phyloP scores from a whole-genome alignment of 2,888 invertebrate genomes.

The Ligdia adustata region DNA sequence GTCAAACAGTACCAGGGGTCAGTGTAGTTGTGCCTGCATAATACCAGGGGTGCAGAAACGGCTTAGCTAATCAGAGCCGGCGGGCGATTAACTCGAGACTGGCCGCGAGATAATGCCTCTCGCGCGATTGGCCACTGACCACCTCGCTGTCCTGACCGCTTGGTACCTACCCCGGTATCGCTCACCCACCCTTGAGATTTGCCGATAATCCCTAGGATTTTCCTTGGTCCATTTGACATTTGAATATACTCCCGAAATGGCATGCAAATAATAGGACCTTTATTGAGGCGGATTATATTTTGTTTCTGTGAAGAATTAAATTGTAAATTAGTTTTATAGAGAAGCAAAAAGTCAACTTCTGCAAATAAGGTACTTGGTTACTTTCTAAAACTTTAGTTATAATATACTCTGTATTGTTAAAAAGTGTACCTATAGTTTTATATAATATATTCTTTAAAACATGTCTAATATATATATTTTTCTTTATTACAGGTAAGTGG shows the following conservation, averaged over 20 bases:
- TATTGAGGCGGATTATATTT: slow-evolving; percentile 26
- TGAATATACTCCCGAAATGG: slow-evolving; percentile 37
- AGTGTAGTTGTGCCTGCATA: slow-evolving; percentile 73
- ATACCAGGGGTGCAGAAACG: slow-evolving; percentile 72
- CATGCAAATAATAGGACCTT: slow-evolving; percentile 26
- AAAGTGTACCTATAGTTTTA: too few species aligned
- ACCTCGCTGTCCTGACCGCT: slow-evolving; percentile 63
- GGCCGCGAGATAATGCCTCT: slow-evolving; percentile 72
- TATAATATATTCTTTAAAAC: too few species aligned
- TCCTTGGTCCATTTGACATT: slow-evolving; percentile 52
- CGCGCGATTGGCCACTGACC: slow-evolving; percentile 81
- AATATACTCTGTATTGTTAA: too few species aligned
- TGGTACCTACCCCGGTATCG: slow-evolving; percentile 46
- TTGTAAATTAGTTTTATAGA: too few species aligned
- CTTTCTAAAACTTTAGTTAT: too few species aligned
- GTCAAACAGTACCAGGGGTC: slow-evolving; percentile 37
- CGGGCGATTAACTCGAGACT: slow-evolving; percentile 73
- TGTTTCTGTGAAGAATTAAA: too few species aligned
- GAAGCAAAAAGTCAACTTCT: too few species aligned
- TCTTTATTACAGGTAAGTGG: slow-evolving; percentile 51
- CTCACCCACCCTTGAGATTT: slow-evolving; percentile 52
- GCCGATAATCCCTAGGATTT: slow-evolving; percentile 55
- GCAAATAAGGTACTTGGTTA: too few species aligned
- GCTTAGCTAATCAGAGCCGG: slow-evolving; percentile 78
- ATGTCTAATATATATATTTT: background rate